These are phyloP conservation scores for Dryobota labecula DNA, from an alignment of 2,888 invertebrate species.

Conservation along the genomic window DNA sequence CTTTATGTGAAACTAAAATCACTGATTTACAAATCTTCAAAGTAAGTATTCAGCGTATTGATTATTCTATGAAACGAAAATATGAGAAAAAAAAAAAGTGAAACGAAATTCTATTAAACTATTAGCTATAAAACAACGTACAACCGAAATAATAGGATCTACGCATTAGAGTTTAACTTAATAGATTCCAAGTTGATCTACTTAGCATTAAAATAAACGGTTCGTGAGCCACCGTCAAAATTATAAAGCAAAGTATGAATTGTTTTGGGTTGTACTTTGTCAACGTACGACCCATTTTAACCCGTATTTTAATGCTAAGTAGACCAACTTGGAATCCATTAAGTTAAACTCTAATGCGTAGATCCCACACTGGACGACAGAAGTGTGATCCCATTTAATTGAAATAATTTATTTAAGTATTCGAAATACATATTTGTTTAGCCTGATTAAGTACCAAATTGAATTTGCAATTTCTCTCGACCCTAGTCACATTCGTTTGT, in stretches of 20 bases:
- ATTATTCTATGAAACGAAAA: no score
- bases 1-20: no score
- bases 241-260: no score
- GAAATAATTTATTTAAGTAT: background rate
- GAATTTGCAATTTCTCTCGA: background rate
- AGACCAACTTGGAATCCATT: slow-evolving; percentile 1
- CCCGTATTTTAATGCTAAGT: slow-evolving; percentile 2
- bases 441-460: slow-evolving; percentile 22
- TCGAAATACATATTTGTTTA: slow-evolving; percentile 21
- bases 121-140: no score
- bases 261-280: no score
- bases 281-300: no score
- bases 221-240: no score
- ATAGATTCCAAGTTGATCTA: slow-evolving; percentile 6
- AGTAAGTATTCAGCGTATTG: no score
- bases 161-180: background rate
- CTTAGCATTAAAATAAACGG: background rate
- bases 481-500: background rate
- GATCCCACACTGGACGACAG: background rate
- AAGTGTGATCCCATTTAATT: background rate
- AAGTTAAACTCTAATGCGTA: background rate
- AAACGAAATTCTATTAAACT: no score
- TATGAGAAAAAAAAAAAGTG: no score
- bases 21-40: no score
- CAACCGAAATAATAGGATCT: no score